A percentile compares a stretch with the other conserved stretches of the same genome.
phyloP scores from a whole-genome alignment of 2,888 invertebrate genomes.

The Norana najaformis region DNA sequence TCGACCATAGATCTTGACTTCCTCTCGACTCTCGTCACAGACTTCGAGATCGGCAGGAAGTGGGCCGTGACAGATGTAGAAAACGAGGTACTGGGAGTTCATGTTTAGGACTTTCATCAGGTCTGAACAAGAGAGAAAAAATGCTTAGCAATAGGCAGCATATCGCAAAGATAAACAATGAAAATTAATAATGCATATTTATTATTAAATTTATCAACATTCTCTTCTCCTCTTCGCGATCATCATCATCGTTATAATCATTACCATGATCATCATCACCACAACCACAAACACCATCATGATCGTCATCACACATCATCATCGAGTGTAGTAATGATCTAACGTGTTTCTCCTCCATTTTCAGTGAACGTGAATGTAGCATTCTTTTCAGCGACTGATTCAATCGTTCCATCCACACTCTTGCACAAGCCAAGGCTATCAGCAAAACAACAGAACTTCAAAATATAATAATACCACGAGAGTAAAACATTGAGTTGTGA shows the following conservation, averaged over 20 bases:
- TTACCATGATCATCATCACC: too few species aligned
- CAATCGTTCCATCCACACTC: neutral
- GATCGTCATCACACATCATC: neutral
- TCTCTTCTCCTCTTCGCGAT: too few species aligned
- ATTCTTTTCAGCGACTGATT: neutral
- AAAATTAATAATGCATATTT: neutral
- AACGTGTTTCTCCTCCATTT: neutral
- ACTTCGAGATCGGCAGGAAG: neutral
- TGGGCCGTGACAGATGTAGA: conserved; percentile 4
- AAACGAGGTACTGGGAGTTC: conserved; percentile 26
- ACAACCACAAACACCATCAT: neutral
- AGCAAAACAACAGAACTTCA: neutral
- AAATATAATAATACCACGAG: too few species aligned
- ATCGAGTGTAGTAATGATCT: neutral
- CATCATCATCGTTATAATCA: too few species aligned
- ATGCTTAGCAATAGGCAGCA: too few species aligned
- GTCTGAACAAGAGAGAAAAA: neutral
- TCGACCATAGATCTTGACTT: conserved; percentile 17
- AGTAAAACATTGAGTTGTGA: too few species aligned
- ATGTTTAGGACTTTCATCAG: conserved; percentile 23
- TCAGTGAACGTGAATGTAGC: neutral
- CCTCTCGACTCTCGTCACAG: neutral
- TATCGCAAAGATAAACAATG: too few species aligned
- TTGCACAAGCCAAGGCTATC: neutral
- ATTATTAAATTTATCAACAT: neutral